Base-by-base conservation (phyloP, 2,113 vertebrate species). In the Chloroceryle aenea region DNA sequence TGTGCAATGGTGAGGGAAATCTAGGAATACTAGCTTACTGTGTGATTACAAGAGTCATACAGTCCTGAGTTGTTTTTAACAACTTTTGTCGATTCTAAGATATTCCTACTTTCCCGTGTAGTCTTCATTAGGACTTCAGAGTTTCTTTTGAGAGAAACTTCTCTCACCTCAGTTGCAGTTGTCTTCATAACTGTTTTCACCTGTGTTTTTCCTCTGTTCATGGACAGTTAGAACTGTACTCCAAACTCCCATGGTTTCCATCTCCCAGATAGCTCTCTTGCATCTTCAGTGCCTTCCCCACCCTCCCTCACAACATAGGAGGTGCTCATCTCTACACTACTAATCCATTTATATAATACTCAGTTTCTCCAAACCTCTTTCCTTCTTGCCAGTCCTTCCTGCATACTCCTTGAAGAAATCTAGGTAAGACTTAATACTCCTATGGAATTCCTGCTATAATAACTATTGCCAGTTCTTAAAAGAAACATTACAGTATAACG, bases 321-420 rank as follows among this genome's bases (percentile, higher is more conserved):
- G 91, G 83, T 89, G 47, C 71, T 92, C 87, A 67, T 69, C 92
- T 92, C 92, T 62, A 89, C 90, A 84, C 75, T 89, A 89, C 92
- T 89, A 80, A 59, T 89, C 81, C 89, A 91, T 83, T 97, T 93
- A 71, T 47, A 89, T 96, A 92, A 72, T 62, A 89, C 8, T 69
- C 36, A 45, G 89, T 45, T 93, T 66, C 22, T 58, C 36, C 38
- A 76, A 92, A 66, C 34, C 27, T 78, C n/a, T 52, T 84, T 89
- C 21, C 19, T 20, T 78, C 62, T 50, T 77, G 36, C 72, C 36
- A 85, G 27, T 68, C 43, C 55, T 93, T 61, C 92, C 67, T 81
- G 71, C 85, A 83, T 36, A 71, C 19, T 30, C 9, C 56, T 79
- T 53, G 48, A 94, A 90, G 64, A 95, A 97, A 94, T 21, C 32